phyloP scores from a whole-genome alignment of 2,113 vertebrate genomes.

The Rhegmatorhina hoffmannsi region DNA sequence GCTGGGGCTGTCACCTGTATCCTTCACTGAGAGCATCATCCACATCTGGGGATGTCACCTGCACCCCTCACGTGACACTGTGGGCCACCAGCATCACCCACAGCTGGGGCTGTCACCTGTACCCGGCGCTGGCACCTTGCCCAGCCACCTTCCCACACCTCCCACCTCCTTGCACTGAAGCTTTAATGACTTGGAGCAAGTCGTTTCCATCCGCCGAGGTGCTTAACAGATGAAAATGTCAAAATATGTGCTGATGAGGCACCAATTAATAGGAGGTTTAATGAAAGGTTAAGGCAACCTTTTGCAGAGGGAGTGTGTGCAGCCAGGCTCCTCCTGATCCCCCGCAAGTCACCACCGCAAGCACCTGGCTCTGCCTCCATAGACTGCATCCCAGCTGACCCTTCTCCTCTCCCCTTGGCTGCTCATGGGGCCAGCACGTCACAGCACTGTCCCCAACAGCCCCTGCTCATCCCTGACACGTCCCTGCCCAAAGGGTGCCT shows the following conservation, averaged over 20 bases:
- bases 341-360: rapidly evolving
- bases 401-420: no score
- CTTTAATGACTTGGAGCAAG: background rate
- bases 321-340: background rate
- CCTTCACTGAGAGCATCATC: background rate
- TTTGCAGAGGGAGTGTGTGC: background rate
- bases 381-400: background rate
- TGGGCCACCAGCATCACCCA: background rate
- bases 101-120: rapidly evolving
- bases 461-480: background rate
- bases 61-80: no score
- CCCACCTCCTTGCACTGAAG: background rate
- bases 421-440: rapidly evolving
- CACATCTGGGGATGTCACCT: background rate
- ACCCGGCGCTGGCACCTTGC: rapidly evolving
- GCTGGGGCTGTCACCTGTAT: background rate
- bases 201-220: rapidly evolving
- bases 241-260: background rate
- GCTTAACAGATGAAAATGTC: background rate
- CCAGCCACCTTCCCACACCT: rapidly evolving
- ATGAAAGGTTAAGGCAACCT: background rate
- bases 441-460: rapidly evolving
- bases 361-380: rapidly evolving
- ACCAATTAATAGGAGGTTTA: background rate
- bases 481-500: background rate